Conservation (phyloP, 2,888 invertebrate genomes). For the Scaptomyza tumidula region DNA sequence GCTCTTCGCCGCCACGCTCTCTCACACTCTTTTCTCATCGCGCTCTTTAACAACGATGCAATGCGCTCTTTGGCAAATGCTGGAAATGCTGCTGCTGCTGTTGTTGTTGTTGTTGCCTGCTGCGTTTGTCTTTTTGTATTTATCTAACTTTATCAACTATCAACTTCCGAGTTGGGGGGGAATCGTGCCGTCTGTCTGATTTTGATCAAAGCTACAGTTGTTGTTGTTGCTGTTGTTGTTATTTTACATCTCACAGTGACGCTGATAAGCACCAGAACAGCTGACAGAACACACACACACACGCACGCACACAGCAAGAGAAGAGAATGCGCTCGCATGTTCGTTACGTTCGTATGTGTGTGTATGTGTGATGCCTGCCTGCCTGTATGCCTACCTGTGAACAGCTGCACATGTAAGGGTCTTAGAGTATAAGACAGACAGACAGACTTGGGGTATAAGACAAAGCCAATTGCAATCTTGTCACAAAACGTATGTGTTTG, state of each 20-base stretch:
- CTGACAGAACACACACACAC: constrained; percentile 31
- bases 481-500: constrained; percentile 12
- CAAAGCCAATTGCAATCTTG: constrained; percentile 8
- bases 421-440: too few relatives aligned
- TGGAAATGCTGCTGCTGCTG: constrained; percentile 24
- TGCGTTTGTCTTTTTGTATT: constrained; percentile 28
- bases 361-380: constrained; percentile 8
- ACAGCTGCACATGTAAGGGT: constrained; percentile 61
- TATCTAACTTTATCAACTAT: not conserved
- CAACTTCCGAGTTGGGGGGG: constrained; percentile 44
- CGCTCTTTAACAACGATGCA: constrained; percentile 38
- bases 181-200: constrained; percentile 36
- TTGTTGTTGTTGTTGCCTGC: constrained; percentile 33
- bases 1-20: constrained; percentile 32
- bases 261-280: constrained; percentile 51
- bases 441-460: too few relatives aligned
- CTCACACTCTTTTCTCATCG: constrained; percentile 15
- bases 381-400: constrained; percentile 58
- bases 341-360: constrained; percentile 5
- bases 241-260: constrained; percentile 18
- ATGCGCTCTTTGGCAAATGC: constrained; percentile 38
- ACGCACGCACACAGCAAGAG: not conserved
- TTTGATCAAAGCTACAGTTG: constrained; percentile 37
- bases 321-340: constrained; percentile 1
- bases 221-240: constrained; percentile 24